A percentile compares a stretch with the other conserved stretches of the same genome.
phyloP scores from a whole-genome alignment of 1,140 invertebrate species.

The Bombus ignitus region DNA sequence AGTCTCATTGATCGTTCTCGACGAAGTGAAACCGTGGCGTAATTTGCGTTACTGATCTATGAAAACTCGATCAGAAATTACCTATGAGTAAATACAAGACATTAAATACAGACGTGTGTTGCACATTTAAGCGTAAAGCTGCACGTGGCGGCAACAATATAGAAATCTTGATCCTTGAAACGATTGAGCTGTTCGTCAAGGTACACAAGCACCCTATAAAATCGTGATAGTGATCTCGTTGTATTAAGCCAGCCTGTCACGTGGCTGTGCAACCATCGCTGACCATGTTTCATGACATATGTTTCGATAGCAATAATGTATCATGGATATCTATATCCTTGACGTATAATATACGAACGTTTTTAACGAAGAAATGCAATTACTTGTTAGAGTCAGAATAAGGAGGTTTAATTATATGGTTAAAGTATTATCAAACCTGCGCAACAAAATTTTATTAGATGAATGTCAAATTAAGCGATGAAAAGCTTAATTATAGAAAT shows the following conservation, averaged over 20 bases:
- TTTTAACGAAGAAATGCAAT: too few relatives aligned
- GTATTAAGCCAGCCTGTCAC: slow-evolving; percentile 35
- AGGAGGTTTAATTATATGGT: neutral
- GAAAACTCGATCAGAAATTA: slow-evolving; percentile 21
- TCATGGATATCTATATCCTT: neutral
- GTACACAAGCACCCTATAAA: slow-evolving; percentile 27
- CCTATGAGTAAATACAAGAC: neutral
- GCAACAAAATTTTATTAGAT: too few relatives aligned
- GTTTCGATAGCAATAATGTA: slow-evolving; percentile 1
- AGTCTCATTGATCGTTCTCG: neutral
- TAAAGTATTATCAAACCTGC: too few relatives aligned
- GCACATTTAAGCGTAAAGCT: slow-evolving; percentile 27
- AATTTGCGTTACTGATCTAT: slow-evolving; percentile 16
- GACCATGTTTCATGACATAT: slow-evolving; percentile 11
- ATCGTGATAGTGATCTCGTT: slow-evolving; percentile 30
- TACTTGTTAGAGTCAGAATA: neutral
- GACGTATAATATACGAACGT: neutral
- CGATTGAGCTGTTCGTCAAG: slow-evolving; percentile 49
- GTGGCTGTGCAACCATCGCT: slow-evolving; percentile 15
- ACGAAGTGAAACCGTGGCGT: slow-evolving; percentile 2
- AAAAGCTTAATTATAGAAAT: too few relatives aligned
- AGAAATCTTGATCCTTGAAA: slow-evolving; percentile 29
- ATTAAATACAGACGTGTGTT: neutral
- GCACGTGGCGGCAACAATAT: slow-evolving; percentile 47
- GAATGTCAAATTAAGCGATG: too few relatives aligned